Evolutionary conservation across 2,888 invertebrate genomes (phyloP).

Genomic region (Eudasyphora cyanicolor): DNA sequence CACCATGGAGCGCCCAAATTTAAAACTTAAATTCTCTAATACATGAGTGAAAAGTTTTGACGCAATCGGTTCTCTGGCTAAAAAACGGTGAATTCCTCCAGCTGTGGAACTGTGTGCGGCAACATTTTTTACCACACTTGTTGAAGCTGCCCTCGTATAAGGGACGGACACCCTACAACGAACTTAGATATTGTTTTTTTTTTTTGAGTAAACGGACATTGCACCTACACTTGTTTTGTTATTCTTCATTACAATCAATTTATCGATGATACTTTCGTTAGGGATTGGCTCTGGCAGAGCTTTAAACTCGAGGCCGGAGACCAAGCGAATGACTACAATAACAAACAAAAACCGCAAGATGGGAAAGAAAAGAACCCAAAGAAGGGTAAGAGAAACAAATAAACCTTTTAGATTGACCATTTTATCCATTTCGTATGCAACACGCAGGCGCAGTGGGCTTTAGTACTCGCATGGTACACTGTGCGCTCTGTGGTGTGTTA

Average conservation of each 20-base stretch:
- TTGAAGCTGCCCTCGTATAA: background rate
- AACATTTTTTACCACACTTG: background rate
- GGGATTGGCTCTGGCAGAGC: slow-evolving; percentile 58
- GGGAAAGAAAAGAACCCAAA: slow-evolving; percentile 34
- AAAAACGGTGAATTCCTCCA: no score
- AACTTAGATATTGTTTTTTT: slow-evolving; percentile 2
- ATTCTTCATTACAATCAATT: slow-evolving; percentile 12
- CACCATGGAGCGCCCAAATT: no score
- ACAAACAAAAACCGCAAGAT: slow-evolving; percentile 38
- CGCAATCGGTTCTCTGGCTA: no score
- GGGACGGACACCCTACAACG: slow-evolving; percentile 19
- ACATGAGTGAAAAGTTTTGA: no score
- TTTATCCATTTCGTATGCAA: slow-evolving; percentile 51
- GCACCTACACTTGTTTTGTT: slow-evolving; percentile 63
- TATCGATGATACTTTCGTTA: slow-evolving; percentile 51
- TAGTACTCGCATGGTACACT: background rate
- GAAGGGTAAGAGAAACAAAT: slow-evolving; percentile 9
- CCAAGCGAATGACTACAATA: slow-evolving; percentile 12
- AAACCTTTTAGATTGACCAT: slow-evolving; percentile 59
- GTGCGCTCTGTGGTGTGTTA: no score
- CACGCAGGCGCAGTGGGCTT: slow-evolving; percentile 56
- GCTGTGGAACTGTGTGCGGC: background rate
- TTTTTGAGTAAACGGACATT: slow-evolving; percentile 64
- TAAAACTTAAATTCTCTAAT: no score
- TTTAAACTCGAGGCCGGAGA: slow-evolving; percentile 36